Percentiles rank a stretch among this genome's conserved stretches.
Conservation (phyloP, 2,888 invertebrate species). For the Caenorhabditis sp. region DNA sequence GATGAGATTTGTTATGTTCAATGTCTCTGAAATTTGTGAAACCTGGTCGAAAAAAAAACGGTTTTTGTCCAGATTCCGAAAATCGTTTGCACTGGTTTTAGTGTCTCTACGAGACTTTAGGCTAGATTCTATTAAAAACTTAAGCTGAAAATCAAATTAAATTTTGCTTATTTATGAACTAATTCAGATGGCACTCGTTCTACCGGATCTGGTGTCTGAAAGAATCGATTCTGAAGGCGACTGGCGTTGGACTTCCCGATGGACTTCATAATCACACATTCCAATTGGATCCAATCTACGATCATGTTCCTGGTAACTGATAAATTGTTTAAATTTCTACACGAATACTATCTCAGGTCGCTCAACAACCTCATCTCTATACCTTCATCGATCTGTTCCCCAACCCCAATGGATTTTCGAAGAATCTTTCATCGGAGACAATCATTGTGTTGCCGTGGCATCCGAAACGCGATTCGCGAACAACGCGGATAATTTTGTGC, state of each 20-base stretch:
- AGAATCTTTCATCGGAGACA: constrained; percentile 78
- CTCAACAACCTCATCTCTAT: constrained; percentile 76
- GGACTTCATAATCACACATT: constrained; percentile 73
- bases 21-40: too few relatives aligned
- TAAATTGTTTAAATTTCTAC: neutral
- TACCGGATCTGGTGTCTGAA: constrained; percentile 82
- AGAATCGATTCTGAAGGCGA: constrained; percentile 83
- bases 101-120: too few relatives aligned
- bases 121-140: too few relatives aligned
- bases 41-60: too few relatives aligned
- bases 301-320: constrained; percentile 70
- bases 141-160: too few relatives aligned
- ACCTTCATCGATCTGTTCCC: constrained; percentile 65
- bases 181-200: constrained; percentile 74
- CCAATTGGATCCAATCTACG: constrained; percentile 70
- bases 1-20: too few relatives aligned
- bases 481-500: neutral
- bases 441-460: constrained; percentile 80
- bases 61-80: too few relatives aligned
- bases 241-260: constrained; percentile 81
- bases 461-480: constrained; percentile 9
- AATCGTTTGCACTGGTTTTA: too few relatives aligned
- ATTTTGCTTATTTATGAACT: neutral
- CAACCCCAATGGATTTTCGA: constrained; percentile 80
- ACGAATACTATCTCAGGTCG: constrained; percentile 49